A percentile compares a stretch with the other conserved stretches of the same genome.
Evolutionary conservation across 2,888 invertebrate genomes (phyloP).

Genomic region (Drosophila seclusa): DNA sequence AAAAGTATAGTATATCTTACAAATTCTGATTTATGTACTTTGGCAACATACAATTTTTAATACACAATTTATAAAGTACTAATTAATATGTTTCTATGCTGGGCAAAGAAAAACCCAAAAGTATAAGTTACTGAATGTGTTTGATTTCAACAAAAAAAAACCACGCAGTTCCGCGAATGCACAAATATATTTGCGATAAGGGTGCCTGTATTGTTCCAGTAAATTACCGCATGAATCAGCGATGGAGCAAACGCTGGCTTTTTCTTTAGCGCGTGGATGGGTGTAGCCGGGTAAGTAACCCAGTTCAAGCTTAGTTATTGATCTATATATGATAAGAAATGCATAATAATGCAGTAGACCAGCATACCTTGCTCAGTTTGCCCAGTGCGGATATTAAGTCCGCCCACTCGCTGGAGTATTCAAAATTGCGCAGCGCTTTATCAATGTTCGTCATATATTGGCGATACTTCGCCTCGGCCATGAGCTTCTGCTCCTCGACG

Average conservation of each 20-base stretch:
- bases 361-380: slow-evolving; percentile 93
- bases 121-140: neutral
- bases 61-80: neutral
- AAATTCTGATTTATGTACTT: neutral
- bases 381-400: slow-evolving; percentile 95
- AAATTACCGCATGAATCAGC: slow-evolving; percentile 14
- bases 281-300: neutral
- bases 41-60: neutral
- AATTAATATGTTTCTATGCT: neutral
- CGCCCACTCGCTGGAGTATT: slow-evolving; percentile 97
- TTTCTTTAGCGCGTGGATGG: neutral
- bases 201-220: neutral
- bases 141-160: neutral
- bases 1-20: neutral
- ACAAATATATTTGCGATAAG: slow-evolving; percentile 17
- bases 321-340: neutral
- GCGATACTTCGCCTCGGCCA: slow-evolving; percentile 93
- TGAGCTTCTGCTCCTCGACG: slow-evolving; percentile 91
- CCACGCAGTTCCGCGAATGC: neutral
- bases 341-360: neutral
- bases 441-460: slow-evolving; percentile 93
- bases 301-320: slow-evolving; percentile 5
- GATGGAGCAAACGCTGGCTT: neutral
- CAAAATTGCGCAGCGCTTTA: slow-evolving; percentile 95
- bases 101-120: neutral